A percentile compares a stretch with the other conserved stretches of the same genome.
These are phyloP conservation scores for Drosophila varians DNA, from an alignment of 1,140 invertebrate species.

Conservation along the genomic window DNA sequence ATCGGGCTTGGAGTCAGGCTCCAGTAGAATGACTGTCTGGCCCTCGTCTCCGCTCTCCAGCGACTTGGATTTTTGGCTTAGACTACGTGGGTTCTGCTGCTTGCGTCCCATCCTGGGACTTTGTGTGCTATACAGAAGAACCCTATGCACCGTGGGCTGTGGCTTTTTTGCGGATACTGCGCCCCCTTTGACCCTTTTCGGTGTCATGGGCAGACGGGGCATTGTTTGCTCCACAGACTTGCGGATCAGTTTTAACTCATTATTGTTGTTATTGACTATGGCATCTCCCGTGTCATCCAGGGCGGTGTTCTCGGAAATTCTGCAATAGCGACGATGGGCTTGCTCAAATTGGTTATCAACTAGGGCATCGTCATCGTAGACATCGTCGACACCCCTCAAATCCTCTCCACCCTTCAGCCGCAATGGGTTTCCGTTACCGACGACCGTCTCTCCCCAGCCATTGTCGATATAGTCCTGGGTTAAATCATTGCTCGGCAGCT, in stretches of 20 bases:
- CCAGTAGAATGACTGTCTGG: constrained; percentile 43
- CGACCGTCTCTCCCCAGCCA: constrained; percentile 12
- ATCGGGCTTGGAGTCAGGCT: constrained; percentile 29
- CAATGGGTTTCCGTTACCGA: neutral
- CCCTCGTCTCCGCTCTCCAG: constrained; percentile 11
- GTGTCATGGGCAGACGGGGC: constrained; percentile 50
- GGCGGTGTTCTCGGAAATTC: constrained; percentile 13
- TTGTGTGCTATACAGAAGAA: constrained; percentile 72
- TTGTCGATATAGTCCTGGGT: constrained; percentile 33
- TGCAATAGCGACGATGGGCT: constrained; percentile 47
- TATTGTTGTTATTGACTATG: constrained; percentile 47
- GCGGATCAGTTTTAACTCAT: constrained; percentile 19
- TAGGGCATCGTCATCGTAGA: constrained; percentile 25
- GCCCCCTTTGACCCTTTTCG: constrained; percentile 49
- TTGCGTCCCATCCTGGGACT: constrained; percentile 68
- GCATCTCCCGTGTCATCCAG: constrained; percentile 20
- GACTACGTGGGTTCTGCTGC: constrained; percentile 49
- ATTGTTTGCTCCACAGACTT: constrained; percentile 4
- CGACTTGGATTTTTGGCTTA: constrained; percentile 36
- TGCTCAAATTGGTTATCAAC: constrained; percentile 45
- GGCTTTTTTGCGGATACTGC: constrained; percentile 48
- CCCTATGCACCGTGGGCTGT: constrained; percentile 64
- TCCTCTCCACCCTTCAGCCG: constrained; percentile 14
- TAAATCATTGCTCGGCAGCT: constrained; percentile 52
- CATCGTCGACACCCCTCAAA: constrained; percentile 29